phyloP scores from a whole-genome alignment of 2,888 invertebrate genomes.

The Lochmaea crataegi region DNA sequence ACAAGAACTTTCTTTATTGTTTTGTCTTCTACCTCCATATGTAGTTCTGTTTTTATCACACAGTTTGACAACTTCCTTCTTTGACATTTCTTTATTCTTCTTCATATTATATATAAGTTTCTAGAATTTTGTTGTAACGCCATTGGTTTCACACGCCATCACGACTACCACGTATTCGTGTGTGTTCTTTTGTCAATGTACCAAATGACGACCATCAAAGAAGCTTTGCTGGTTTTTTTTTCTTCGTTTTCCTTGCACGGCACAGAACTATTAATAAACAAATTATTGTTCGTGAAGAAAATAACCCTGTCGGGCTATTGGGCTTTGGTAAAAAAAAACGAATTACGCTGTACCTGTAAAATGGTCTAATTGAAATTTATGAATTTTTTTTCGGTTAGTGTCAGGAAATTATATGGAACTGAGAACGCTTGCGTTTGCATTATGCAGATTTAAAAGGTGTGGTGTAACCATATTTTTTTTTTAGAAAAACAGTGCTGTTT shows the following conservation, averaged over 20 bases:
- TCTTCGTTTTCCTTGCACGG: constrained; percentile 9
- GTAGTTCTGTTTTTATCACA: too few relatives aligned
- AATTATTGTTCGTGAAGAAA: constrained; percentile 39
- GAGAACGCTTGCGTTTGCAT: not conserved
- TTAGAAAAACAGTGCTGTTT: too few relatives aligned
- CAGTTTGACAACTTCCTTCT: too few relatives aligned
- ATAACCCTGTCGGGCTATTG: constrained; percentile 24
- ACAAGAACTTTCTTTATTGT: too few relatives aligned
- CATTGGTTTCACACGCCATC: constrained; percentile 25
- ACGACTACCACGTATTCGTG: constrained; percentile 15
- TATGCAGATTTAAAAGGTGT: not conserved
- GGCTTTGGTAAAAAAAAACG: not conserved
- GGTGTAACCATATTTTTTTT: not conserved
- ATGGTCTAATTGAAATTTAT: constrained; percentile 7
- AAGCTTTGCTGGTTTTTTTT: constrained; percentile 28
- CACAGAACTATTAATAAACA: constrained; percentile 38
- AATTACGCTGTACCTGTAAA: not conserved
- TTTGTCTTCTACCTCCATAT: too few relatives aligned
- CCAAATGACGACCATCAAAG: constrained; percentile 36
- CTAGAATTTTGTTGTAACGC: not conserved
- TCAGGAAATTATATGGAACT: too few relatives aligned
- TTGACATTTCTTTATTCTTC: too few relatives aligned
- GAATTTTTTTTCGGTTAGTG: constrained; percentile 2
- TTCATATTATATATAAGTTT: too few relatives aligned
- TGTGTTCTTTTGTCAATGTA: constrained; percentile 32